A percentile compares a stretch with the other conserved stretches of the same genome.
phyloP scores from a whole-genome alignment of 2,113 vertebrate species.

The Chelonoidis abingdonii region DNA sequence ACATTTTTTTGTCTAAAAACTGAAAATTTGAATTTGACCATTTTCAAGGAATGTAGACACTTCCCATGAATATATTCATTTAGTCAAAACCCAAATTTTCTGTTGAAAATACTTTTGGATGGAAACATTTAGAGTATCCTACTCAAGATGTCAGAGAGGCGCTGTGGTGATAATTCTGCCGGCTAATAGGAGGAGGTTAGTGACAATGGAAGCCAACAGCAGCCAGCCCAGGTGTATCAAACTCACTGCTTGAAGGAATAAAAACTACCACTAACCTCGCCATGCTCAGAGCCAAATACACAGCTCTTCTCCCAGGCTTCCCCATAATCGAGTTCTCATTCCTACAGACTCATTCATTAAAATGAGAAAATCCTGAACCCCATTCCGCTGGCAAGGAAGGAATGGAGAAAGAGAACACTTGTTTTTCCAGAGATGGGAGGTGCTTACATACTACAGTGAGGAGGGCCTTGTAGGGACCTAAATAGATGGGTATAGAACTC shows the following conservation, averaged over 20 bases:
- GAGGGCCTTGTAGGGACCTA: background rate
- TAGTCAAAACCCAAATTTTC: background rate
- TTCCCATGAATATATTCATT: background rate
- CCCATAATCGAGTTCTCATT: background rate
- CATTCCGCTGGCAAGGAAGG: background rate
- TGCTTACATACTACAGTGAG: background rate
- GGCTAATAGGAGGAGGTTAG: background rate
- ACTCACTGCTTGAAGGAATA: background rate
- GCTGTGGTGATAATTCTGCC: too few species aligned
- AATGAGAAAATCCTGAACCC: background rate
- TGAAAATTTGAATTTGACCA: background rate
- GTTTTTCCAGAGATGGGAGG: background rate
- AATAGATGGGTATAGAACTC: background rate
- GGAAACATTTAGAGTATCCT: background rate
- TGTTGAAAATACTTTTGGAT: background rate
- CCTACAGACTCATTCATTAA: background rate
- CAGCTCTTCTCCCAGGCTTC: background rate
- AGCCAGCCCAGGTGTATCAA: background rate
- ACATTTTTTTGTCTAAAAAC: background rate
- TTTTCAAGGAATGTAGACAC: background rate
- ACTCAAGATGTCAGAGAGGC: background rate
- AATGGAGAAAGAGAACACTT: background rate
- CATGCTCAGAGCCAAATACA: background rate
- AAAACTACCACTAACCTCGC: accelerated
- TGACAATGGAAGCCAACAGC: background rate